Conservation (phyloP, 2,797 vertebrate genomes). For the Amniataba percoides region DNA sequence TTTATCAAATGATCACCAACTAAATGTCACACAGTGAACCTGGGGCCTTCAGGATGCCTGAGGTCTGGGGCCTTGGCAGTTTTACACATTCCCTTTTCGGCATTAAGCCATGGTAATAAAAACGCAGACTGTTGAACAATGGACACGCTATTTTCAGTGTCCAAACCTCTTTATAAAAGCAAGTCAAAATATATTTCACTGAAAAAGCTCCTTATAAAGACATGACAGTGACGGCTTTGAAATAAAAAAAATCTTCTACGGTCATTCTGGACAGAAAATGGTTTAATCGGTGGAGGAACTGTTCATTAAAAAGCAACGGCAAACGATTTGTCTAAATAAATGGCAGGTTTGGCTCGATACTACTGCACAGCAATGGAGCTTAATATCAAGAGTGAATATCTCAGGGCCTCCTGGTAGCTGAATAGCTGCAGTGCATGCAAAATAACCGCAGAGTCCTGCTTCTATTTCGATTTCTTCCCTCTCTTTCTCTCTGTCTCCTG, state of each 20-base stretch:
- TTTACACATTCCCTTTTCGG: background rate
- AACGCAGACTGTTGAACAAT: background rate
- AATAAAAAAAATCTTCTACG: too few relatives aligned
- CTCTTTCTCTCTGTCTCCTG: background rate
- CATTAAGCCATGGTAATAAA: background rate
- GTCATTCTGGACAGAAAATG: background rate
- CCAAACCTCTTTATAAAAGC: background rate
- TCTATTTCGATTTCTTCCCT: background rate
- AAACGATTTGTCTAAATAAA: conserved; percentile 8
- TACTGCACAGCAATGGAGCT: background rate
- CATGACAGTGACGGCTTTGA: background rate
- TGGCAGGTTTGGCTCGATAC: background rate
- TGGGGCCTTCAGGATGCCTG: background rate
- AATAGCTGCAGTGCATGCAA: background rate
- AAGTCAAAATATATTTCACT: background rate
- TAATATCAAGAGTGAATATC: conserved; percentile 5
- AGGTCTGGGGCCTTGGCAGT: background rate
- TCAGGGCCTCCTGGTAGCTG: background rate
- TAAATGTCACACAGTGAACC: background rate
- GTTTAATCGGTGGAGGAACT: background rate
- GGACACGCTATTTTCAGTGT: background rate
- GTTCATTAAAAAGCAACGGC: background rate
- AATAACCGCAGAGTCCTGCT: background rate
- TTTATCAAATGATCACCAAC: background rate
- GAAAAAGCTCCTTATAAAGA: background rate